phyloP scores from a whole-genome alignment of 2,888 invertebrate genomes.

The Acanthopleura granulata region DNA sequence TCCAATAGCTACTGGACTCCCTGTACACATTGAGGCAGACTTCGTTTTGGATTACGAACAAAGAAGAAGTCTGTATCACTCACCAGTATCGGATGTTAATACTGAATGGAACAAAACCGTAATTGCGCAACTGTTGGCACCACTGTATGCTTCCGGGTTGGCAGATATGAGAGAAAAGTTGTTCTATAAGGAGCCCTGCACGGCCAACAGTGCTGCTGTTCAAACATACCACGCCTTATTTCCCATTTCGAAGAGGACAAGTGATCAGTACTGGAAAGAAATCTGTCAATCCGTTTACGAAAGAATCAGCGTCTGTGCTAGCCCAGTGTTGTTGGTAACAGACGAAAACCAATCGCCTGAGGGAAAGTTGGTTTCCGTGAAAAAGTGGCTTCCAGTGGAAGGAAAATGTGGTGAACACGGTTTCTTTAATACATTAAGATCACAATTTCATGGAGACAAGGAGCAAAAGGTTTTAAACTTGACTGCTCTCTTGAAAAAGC shows the following conservation, averaged over 20 bases:
- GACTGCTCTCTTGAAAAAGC: background rate
- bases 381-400: background rate
- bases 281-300: background rate
- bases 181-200: background rate
- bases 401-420: background rate
- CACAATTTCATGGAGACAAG: background rate
- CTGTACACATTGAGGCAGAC: conserved; percentile 55
- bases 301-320: background rate
- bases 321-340: too few species aligned
- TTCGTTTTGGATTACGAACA: conserved; percentile 52
- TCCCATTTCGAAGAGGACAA: conserved; percentile 21
- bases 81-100: conserved; percentile 33
- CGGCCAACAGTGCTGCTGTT: background rate
- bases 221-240: conserved; percentile 28
- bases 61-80: conserved; percentile 41
- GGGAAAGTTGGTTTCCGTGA: background rate
- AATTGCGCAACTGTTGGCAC: conserved; percentile 45
- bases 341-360: too few species aligned
- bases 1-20: conserved; percentile 47
- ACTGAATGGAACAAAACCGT: conserved; percentile 56
- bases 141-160: conserved; percentile 45
- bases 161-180: conserved; percentile 19
- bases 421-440: background rate
- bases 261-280: conserved; percentile 24
- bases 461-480: background rate